These are phyloP conservation scores for Ooceraea biroi DNA, from an alignment of 1,140 invertebrate genomes.

Conservation along the genomic window DNA sequence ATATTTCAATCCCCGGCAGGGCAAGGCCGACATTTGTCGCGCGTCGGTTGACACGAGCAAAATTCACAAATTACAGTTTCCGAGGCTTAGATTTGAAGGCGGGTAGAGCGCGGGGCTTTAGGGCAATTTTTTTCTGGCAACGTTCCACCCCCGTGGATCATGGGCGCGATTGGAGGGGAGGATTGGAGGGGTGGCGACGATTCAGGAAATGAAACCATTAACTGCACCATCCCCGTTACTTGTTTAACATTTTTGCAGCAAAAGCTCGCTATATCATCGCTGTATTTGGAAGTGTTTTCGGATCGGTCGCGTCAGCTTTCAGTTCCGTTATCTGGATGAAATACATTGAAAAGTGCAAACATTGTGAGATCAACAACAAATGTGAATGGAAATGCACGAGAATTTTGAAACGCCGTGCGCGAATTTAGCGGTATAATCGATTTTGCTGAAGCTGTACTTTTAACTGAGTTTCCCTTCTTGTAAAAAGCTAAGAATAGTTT, in stretches of 20 bases:
- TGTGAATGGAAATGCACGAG: slow-evolving; percentile 19
- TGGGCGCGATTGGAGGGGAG: background rate
- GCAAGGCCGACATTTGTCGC: slow-evolving; percentile 56
- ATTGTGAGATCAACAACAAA: slow-evolving; percentile 37
- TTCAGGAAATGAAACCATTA: slow-evolving; percentile 52
- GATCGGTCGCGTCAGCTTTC: slow-evolving; percentile 21
- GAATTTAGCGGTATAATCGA: slow-evolving; percentile 19
- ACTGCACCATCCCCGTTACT: background rate
- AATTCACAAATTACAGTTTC: slow-evolving; percentile 66
- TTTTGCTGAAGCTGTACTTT: background rate
- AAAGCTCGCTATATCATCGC: slow-evolving; percentile 6
- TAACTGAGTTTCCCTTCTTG: background rate
- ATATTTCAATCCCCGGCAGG: slow-evolving; percentile 59
- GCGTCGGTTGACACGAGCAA: slow-evolving; percentile 51
- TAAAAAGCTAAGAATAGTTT: background rate
- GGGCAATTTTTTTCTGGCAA: slow-evolving; percentile 56
- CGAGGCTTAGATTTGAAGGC: background rate
- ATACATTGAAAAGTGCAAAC: slow-evolving; percentile 26
- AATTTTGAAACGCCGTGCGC: slow-evolving; percentile 6
- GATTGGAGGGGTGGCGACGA: background rate
- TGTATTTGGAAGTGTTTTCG: slow-evolving; percentile 20
- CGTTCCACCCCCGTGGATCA: slow-evolving; percentile 27
- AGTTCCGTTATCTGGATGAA: slow-evolving; percentile 50
- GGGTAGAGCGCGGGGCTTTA: slow-evolving; percentile 27
- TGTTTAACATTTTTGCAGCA: slow-evolving; percentile 50